These are phyloP conservation scores for Rhinichthys klamathensis DNA, from an alignment of 2,113 vertebrate genomes.

Conservation along the genomic window DNA sequence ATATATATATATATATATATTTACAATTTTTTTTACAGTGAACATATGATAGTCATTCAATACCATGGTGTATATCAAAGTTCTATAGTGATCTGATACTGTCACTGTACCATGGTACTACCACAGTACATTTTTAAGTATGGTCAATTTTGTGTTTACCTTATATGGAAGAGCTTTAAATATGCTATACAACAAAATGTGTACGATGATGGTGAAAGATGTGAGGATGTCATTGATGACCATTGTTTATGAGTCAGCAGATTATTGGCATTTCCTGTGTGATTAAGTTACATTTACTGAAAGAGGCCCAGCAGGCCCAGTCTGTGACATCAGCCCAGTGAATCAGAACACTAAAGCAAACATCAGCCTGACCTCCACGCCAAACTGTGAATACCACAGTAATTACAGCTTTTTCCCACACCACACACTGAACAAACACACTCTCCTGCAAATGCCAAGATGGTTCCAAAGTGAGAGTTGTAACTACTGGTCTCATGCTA, in stretches of 20 bases:
- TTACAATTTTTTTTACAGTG: no score
- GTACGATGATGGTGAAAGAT: neutral
- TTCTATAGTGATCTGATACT: no score
- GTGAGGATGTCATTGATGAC: neutral
- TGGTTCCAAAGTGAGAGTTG: neutral
- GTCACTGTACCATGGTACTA: no score
- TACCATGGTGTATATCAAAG: no score
- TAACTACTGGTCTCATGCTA: neutral
- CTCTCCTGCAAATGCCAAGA: neutral
- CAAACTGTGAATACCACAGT: constrained; percentile 32
- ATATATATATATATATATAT: no score
- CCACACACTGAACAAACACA: neutral
- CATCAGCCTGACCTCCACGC: constrained; percentile 9
- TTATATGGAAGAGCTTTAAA: neutral
- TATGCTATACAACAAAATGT: neutral
- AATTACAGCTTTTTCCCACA: constrained; percentile 26
- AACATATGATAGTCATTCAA: no score
- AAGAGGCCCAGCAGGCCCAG: neutral
- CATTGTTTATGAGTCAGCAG: constrained; percentile 27
- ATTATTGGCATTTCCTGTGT: constrained; percentile 35
- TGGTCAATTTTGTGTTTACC: neutral
- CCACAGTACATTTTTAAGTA: neutral
- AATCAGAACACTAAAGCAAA: constrained; percentile 38
- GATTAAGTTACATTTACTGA: constrained; percentile 13
- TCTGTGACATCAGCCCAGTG: constrained; percentile 29